Conservation (phyloP, 2,797 vertebrate species). For the Lutra lutra region DNA sequence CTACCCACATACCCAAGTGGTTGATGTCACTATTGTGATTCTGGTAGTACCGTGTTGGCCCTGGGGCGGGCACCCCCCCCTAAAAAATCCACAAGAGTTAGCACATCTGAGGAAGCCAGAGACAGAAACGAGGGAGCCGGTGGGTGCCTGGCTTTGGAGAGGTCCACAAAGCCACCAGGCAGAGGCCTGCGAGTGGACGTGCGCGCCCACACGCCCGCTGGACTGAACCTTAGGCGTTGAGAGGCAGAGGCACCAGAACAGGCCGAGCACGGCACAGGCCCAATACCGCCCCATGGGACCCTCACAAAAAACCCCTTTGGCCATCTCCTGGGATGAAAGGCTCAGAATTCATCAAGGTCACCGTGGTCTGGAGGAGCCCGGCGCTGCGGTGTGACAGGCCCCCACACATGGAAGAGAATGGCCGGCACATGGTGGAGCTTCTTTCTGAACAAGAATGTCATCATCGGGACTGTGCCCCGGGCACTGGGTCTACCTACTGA, state of each 20-base stretch:
- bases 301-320: not conserved
- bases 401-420: not conserved
- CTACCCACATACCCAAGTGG: not conserved
- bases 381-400: fast-evolving
- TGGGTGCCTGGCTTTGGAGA: not conserved
- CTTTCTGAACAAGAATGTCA: not conserved
- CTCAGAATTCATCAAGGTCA: not conserved
- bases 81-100: not conserved
- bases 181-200: not conserved
- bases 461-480: fast-evolving
- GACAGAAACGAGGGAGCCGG: fast-evolving
- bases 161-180: not conserved
- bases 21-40: constrained; percentile 1
- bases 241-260: not conserved
- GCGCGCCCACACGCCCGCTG: fast-evolving
- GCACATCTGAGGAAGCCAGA: not conserved
- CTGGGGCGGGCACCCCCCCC: not conserved
- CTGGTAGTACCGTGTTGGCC: not conserved
- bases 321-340: not conserved
- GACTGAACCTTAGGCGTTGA: not conserved
- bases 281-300: not conserved
- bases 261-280: not conserved
- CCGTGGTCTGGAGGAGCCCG: not conserved
- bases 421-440: not conserved
- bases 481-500: not conserved